These are phyloP conservation scores for Prionailurus bengalensis DNA, from an alignment of 2,113 vertebrate species.

Conservation along the genomic window DNA sequence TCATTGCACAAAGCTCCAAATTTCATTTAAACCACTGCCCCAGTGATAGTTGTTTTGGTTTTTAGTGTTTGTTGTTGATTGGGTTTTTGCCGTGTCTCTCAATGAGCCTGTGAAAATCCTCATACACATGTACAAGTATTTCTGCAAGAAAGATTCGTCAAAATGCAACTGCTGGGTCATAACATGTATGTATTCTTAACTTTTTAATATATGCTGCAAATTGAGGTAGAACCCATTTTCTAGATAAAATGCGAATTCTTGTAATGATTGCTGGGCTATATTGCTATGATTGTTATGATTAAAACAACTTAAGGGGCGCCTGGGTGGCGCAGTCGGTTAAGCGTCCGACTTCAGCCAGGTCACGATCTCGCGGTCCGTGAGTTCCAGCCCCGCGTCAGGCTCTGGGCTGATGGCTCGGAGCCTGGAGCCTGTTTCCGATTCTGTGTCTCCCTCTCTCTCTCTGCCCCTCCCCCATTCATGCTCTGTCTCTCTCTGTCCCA, in stretches of 20 bases:
- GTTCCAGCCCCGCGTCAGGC: too few relatives aligned
- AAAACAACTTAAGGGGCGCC: neutral
- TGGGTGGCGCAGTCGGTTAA: too few relatives aligned
- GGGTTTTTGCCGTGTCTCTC: neutral
- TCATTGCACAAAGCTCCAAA: neutral
- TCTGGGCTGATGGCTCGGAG: too few relatives aligned
- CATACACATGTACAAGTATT: neutral
- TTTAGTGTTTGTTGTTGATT: neutral
- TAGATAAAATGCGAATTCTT: neutral
- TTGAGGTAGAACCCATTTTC: neutral
- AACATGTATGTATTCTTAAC: neutral
- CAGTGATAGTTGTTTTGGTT: neutral
- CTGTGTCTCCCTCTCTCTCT: too few relatives aligned
- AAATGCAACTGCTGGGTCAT: neutral
- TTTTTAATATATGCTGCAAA: constrained; percentile 14
- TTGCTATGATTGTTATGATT: neutral
- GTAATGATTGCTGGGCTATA: neutral
- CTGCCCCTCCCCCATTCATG: too few relatives aligned
- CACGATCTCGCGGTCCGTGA: too few relatives aligned
- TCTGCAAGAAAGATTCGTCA: constrained; percentile 42
- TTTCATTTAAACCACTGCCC: neutral
- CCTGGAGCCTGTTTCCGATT: too few relatives aligned
- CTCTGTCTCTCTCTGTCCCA: too few relatives aligned
- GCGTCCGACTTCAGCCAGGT: too few relatives aligned
- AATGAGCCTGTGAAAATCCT: constrained; percentile 23